Conservation (phyloP, 2,797 vertebrate genomes). For the Notolepis coatsorum region DNA sequence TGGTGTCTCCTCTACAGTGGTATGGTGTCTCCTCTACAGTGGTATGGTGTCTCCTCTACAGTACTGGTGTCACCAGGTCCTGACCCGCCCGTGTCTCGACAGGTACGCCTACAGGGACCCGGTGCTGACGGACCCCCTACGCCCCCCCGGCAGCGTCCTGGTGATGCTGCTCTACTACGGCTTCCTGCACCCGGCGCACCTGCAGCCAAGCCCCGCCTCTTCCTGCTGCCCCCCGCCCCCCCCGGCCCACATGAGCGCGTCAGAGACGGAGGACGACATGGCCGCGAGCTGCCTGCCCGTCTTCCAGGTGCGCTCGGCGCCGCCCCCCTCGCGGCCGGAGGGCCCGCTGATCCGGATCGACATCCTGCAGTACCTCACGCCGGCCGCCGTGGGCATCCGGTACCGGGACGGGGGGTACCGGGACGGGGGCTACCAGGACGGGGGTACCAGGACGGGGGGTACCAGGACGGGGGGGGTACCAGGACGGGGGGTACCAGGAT, state of each 20-base stretch:
- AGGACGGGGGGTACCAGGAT: too few species aligned
- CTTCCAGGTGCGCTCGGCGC: conserved; percentile 96
- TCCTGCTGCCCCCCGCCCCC: conserved; percentile 95
- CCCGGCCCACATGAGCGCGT: conserved; percentile 72
- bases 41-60: too few species aligned
- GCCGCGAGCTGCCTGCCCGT: conserved; percentile 96
- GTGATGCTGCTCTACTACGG: conserved; percentile 98
- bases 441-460: too few species aligned
- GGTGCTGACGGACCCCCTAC: conserved; percentile 90
- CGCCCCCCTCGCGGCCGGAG: conserved; percentile 85
- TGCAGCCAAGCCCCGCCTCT: conserved; percentile 88
- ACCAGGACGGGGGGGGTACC: too few species aligned
- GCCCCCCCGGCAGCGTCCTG: conserved; percentile 92
- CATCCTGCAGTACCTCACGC: conserved; percentile 97
- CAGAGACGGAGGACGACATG: conserved; percentile 82
- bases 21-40: too few species aligned
- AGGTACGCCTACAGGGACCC: conserved; percentile 93
- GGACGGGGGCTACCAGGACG: too few species aligned
- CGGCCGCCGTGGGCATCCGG: conserved; percentile 94
- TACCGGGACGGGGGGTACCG: conserved; percentile 97
- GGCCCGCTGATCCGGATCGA: conserved; percentile 99
- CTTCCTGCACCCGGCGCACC: conserved; percentile 94
- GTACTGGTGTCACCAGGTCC: too few species aligned
- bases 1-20: too few species aligned
- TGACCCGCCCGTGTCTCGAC: neutral